phyloP scores from a whole-genome alignment of 2,888 invertebrate genomes.

The Artemia sp. region DNA sequence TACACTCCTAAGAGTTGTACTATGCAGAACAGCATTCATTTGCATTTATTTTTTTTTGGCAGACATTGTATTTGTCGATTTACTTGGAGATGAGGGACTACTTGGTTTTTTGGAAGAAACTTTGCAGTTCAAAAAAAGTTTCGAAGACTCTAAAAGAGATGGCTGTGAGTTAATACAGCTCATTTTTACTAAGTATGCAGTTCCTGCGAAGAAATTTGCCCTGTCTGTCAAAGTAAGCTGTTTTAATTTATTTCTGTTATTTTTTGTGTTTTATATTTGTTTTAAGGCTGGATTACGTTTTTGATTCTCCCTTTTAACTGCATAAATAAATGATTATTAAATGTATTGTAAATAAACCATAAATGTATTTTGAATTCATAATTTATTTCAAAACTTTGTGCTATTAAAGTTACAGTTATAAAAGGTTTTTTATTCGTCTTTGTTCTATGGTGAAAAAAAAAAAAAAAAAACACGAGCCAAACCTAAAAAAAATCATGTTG shows the following conservation, averaged over 20 bases:
- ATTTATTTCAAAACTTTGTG: too few relatives aligned
- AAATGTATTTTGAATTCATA: background rate
- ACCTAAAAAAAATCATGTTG: too few relatives aligned
- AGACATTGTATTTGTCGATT: background rate
- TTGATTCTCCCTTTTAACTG: background rate
- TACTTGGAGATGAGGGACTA: background rate
- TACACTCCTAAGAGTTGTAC: too few relatives aligned
- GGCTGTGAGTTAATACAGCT: conserved; percentile 10
- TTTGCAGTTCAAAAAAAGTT: background rate
- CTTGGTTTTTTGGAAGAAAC: background rate
- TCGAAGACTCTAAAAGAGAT: conserved; percentile 6
- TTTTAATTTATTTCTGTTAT: background rate
- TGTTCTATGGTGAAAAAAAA: too few relatives aligned
- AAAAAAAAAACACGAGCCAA: too few relatives aligned
- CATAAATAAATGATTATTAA: background rate
- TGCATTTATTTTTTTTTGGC: background rate
- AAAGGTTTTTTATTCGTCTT: too few relatives aligned
- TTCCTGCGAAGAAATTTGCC: background rate
- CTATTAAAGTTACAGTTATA: too few relatives aligned
- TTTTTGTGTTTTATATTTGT: background rate
- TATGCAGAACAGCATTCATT: background rate
- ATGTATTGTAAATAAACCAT: background rate
- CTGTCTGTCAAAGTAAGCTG: background rate
- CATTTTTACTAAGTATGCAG: background rate
- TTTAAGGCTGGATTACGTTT: background rate